phyloP scores from a whole-genome alignment of 30 jellyfish, hydroid and myxozoan genomes.

The Hydractinia echinata region DNA sequence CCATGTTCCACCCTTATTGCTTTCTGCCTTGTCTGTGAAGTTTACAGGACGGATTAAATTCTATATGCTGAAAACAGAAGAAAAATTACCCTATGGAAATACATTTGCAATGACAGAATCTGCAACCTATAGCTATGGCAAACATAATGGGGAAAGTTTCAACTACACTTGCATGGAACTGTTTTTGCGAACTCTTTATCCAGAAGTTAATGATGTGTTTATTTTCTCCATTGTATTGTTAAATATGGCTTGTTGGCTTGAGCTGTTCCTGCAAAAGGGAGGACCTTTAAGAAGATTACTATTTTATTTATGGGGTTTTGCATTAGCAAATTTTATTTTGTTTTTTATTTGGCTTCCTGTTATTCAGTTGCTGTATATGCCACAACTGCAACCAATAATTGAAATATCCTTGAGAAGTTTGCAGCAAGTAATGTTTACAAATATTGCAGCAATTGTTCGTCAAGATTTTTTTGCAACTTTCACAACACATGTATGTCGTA shows the following conservation, averaged over 20 bases:
- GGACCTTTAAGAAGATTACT: slow-evolving; percentile 84
- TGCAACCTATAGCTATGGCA: slow-evolving; percentile 72
- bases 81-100: slow-evolving; percentile 8
- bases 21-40: slow-evolving; percentile 81
- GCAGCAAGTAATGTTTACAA: slow-evolving; percentile 80
- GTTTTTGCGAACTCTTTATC: slow-evolving; percentile 77
- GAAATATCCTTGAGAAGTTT: slow-evolving; percentile 50
- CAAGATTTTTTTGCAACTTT: slow-evolving; percentile 67
- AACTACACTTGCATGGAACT: slow-evolving; percentile 59
- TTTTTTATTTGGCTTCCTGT: slow-evolving; percentile 77
- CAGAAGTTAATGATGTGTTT: slow-evolving; percentile 87
- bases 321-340: slow-evolving; percentile 53
- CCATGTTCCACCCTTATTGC: slow-evolving; percentile 53
- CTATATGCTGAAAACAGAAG: slow-evolving; percentile 26
- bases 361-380: slow-evolving; percentile 53
- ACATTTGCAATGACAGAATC: slow-evolving; percentile 20
- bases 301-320: slow-evolving; percentile 64
- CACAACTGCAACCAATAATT: slow-evolving; percentile 70
- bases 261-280: slow-evolving; percentile 77
- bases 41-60: slow-evolving; percentile 82
- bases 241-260: slow-evolving; percentile 81
- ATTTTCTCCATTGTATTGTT: slow-evolving; percentile 44
- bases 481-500: slow-evolving; percentile 64
- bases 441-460: slow-evolving; percentile 76
- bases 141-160: slow-evolving; percentile 55